Evolutionary conservation across 1,140 invertebrate species (phyloP).

Genomic region (Zaprionus kolodkinae): DNA sequence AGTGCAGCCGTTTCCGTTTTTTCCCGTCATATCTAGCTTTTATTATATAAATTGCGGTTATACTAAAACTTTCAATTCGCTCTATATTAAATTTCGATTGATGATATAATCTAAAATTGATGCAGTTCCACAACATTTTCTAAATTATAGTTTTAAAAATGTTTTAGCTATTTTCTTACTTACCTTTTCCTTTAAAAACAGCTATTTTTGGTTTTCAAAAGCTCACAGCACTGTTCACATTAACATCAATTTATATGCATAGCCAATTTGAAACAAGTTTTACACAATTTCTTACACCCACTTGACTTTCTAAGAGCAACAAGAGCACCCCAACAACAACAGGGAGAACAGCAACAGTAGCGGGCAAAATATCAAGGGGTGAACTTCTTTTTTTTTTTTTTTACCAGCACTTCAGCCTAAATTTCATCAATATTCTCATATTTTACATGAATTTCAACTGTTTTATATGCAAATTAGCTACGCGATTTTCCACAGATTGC

Average conservation of each 20-base stretch:
- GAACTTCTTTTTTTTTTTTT: slow-evolving; percentile 30
- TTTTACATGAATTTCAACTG: slow-evolving; percentile 79
- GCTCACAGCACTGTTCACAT: slow-evolving; percentile 49
- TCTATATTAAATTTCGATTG: no score
- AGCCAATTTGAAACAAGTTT: slow-evolving; percentile 84
- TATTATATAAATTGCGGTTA: no score
- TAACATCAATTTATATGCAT: slow-evolving; percentile 84
- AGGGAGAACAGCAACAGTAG: slow-evolving; percentile 30
- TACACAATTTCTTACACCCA: slow-evolving; percentile 83
- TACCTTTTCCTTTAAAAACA: no score
- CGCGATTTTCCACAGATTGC: slow-evolving; percentile 66
- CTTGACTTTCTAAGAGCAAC: slow-evolving; percentile 73
- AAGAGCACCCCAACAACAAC: slow-evolving; percentile 25
- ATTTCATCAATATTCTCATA: slow-evolving; percentile 83
- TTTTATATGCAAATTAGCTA: slow-evolving; percentile 84
- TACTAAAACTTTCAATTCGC: background rate
- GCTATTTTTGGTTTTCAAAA: background rate
- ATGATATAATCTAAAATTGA: no score
- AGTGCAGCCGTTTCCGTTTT: background rate
- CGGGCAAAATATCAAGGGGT: slow-evolving; percentile 51
- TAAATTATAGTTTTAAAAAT: no score
- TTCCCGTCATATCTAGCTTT: no score
- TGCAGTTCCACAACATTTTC: no score
- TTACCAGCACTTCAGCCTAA: slow-evolving; percentile 52
- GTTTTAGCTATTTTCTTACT: no score